Base-by-base conservation (phyloP, 2,888 invertebrate species). In the Ormyrus nitidulus region DNA sequence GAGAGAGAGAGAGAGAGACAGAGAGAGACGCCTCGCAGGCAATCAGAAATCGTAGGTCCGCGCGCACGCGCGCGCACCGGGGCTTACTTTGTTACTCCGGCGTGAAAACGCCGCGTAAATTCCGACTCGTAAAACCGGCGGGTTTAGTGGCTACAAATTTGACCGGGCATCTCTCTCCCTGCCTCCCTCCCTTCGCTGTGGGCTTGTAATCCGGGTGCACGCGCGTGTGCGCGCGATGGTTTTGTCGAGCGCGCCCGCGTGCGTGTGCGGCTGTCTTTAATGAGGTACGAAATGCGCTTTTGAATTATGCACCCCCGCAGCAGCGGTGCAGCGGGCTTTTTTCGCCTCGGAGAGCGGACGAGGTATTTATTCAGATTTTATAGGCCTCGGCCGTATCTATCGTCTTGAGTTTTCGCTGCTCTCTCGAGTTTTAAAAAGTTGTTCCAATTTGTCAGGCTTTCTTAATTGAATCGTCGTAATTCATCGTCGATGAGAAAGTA, bases 141-240 rank as follows among this genome's bases (percentile, higher is more conserved):
- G 85, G 85, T 89, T 89, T 88, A 89, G 87, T 88, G 88, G 88
- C 88, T 87, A 89, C 89, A 89, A 89, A 89, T 88, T 88, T 88
- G 88, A 86, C 84, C 86, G 84, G 84, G 84, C 84, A 83, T 80
- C 83, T 78, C 80, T 84, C 84, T 84, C 85, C 86, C 86, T 87
- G n/a, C n/a, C 19, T 19, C 19, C 19, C 19, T 19, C 19, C 19
- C 19, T 19, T 19, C 1, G 19, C 19, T 2, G 19, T 13, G 19
- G 19, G 19, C 19, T 19, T 19, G 19, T 19, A 19, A 19, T 19
- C 19, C 19, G 19, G 19, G 19, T 1, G 85, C 84, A 83, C 80
- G 82, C 7, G n/a, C n/a, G 77, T 79, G 74, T 79, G 66, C 66
- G 69, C 74, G 77, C 77, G 7, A 68, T 44, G 11, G 44, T 11